Conservation (phyloP, 2,113 vertebrate genomes). For the Pedetes capensis region DNA sequence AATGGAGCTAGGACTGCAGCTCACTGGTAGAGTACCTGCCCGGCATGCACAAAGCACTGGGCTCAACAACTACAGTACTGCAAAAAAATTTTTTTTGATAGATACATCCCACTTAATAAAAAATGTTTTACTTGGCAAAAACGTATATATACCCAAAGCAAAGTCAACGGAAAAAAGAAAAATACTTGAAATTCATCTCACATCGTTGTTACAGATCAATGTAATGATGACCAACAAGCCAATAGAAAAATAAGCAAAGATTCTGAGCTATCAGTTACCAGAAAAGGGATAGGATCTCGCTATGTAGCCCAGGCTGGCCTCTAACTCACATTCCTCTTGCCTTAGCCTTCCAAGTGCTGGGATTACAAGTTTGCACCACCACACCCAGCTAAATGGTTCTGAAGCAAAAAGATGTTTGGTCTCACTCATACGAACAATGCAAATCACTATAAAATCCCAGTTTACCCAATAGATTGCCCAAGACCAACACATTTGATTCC, state of each 20-base stretch:
- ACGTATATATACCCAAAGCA: not conserved
- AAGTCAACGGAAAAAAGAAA: not conserved
- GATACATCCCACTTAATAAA: not conserved
- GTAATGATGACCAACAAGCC: not conserved
- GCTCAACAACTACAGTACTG: too few species aligned
- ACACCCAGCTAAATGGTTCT: not conserved
- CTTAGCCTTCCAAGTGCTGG: too few species aligned
- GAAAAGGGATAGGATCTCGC: not conserved
- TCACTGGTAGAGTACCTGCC: too few species aligned
- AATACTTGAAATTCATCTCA: constrained; percentile 13
- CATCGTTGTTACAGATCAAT: not conserved
- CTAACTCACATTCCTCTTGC: too few species aligned
- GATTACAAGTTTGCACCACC: too few species aligned
- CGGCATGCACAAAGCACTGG: too few species aligned
- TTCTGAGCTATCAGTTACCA: not conserved
- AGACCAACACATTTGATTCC: not conserved
- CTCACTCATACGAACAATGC: not conserved
- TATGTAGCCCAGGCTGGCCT: too few species aligned
- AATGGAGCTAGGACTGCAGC: too few species aligned
- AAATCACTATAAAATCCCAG: not conserved
- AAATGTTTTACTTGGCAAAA: not conserved
- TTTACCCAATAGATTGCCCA: not conserved
- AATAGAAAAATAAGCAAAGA: not conserved
- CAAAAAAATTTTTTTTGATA: too few species aligned
- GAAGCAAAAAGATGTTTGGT: not conserved